Conservation (phyloP, 2,113 vertebrate genomes). For the Mastomys natalensis region DNA sequence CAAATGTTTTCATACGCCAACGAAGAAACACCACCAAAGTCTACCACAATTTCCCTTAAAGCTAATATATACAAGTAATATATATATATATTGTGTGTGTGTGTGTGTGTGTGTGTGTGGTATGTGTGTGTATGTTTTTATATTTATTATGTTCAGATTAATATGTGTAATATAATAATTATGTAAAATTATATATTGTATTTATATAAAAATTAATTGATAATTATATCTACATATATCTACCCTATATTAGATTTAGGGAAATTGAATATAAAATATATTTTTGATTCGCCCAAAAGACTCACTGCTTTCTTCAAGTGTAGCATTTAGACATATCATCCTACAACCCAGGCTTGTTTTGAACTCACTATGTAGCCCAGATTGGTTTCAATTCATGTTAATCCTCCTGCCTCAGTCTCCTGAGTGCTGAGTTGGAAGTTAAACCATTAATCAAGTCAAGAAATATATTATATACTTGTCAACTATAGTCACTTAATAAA, state of each 20-base stretch:
- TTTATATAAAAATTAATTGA: neutral
- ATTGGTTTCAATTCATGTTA: neutral
- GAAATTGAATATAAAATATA: neutral
- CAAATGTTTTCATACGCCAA: slow-evolving; percentile 1
- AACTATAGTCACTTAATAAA: neutral
- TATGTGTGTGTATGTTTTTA: neutral
- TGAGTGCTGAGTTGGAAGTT: neutral
- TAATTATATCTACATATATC: neutral
- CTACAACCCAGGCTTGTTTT: neutral
- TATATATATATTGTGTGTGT: too few relatives aligned
- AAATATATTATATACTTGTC: neutral
- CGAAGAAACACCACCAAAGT: neutral
- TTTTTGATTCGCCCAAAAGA: neutral
- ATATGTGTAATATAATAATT: neutral
- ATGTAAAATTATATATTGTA: neutral
- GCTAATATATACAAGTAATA: too few relatives aligned
- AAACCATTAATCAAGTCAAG: neutral
- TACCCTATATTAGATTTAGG: neutral
- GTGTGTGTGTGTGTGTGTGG: too few relatives aligned
- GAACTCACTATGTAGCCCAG: neutral
- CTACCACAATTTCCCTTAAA: neutral
- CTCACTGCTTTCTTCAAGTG: neutral
- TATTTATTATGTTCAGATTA: neutral
- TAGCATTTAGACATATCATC: neutral
- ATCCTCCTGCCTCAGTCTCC: neutral